Evolutionary conservation across 2,888 invertebrate species (phyloP), one percentile per base, ranked within the genome.

Genomic region (Hydroisotoma schaefferi): DNA sequence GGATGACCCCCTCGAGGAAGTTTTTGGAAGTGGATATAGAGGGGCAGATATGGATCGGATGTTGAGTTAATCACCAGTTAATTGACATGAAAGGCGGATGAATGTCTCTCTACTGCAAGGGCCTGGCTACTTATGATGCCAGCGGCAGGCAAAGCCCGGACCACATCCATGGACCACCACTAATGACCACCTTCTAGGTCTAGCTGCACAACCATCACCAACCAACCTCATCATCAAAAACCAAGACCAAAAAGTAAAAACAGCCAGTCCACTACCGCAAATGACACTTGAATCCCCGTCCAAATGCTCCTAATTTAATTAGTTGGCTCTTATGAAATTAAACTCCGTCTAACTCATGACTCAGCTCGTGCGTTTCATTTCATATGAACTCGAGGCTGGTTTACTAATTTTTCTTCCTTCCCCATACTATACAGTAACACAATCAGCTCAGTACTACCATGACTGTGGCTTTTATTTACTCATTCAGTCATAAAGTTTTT

Each of bases 41-140:
- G 40, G 40, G 40, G 40, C 40, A 40, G 40, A 40, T 40, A 40
- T 40, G 40, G 40, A 40, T 40, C 40, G 40, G 40, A 40, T 40
- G 40, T 40, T 40, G 40, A 40, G 40, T 40, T 40, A 40, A 40
- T 40, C 40, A 40, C 40, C 40, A 40, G 40, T 40, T 40, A 40
- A 40, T 40, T 40, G 40, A 40, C 40, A 40, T 40, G 40, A 40
- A 40, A 40, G 40, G 40, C 40, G 40, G 40, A 40, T 40, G 40
- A 40, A 40, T 40, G 40, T 40, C 40, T 40, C 40, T 40, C 40
- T 18, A 40, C 40, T 40, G n/a, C n/a, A n/a, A n/a, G 15, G 40
- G 40, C 40, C 20, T 40, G n/a, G n/a, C 40, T 40, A 20, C 20
- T 40, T 40, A 15, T 15, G 15, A 8, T 33, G 33, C 33, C 33